Percentiles rank a stretch among this genome's conserved stretches.
phyloP scores from a whole-genome alignment of 1,140 invertebrate genomes.

The Zaprionus ghesquierei region DNA sequence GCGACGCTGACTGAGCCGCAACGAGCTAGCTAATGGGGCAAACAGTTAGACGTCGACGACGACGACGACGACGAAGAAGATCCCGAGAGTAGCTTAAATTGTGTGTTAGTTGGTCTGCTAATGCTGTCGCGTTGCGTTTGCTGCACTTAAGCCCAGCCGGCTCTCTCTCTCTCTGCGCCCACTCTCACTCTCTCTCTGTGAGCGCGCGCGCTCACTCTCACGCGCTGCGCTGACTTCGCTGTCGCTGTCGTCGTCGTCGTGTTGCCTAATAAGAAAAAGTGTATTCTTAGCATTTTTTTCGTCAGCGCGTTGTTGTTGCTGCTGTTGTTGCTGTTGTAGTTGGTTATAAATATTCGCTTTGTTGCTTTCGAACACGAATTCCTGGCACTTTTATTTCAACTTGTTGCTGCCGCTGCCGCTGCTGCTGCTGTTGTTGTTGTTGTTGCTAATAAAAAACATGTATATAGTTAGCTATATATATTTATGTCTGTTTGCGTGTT shows the following conservation, averaged over 20 bases:
- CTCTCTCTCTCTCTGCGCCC: slow-evolving; percentile 11
- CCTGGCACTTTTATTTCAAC: slow-evolving; percentile 47
- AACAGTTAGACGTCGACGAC: slow-evolving; percentile 37
- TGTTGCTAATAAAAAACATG: slow-evolving; percentile 25
- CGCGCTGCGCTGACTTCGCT: background rate
- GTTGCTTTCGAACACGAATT: slow-evolving; percentile 45
- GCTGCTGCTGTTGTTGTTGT: too few species aligned
- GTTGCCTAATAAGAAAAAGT: slow-evolving; percentile 53
- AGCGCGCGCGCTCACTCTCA: background rate
- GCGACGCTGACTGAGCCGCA: background rate
- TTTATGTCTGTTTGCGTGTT: slow-evolving; percentile 14
- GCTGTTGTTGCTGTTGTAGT: slow-evolving; percentile 7
- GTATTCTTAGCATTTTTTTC: slow-evolving; percentile 45
- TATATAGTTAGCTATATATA: background rate
- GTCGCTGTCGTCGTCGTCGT: background rate
- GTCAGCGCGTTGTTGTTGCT: background rate
- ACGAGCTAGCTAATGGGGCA: slow-evolving; percentile 1
- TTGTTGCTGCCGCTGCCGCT: slow-evolving; percentile 9
- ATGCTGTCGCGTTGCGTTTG: background rate
- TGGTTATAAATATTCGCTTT: slow-evolving; percentile 32
- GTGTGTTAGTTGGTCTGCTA: slow-evolving; percentile 40
- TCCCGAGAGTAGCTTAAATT: slow-evolving; percentile 25
- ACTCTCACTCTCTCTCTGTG: slow-evolving; percentile 3
- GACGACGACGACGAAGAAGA: slow-evolving; percentile 18
- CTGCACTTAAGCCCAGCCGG: background rate